Base-by-base conservation (phyloP, 2,888 invertebrate genomes). In the Eupeodes latifasciatus region DNA sequence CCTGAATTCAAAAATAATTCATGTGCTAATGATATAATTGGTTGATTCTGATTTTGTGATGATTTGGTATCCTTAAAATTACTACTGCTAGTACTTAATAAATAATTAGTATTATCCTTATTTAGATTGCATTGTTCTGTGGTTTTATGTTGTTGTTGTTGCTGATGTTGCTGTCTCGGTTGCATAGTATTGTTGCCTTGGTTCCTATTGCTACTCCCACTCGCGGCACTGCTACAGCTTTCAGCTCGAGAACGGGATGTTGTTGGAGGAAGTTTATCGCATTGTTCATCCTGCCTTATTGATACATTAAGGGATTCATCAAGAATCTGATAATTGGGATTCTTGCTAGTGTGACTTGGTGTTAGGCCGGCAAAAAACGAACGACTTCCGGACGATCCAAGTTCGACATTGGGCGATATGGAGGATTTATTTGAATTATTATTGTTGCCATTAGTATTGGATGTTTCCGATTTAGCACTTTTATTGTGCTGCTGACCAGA, bases 241-340 rank as follows among this genome's bases (percentile, higher is more conserved):
- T 44, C 78, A 75, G 57, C 82, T 75, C 71, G 67, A 64, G 61
- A n/a, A 69, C 83, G 74, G 12, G 64, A 44, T 2, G 40, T 44
- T 36, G 19, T 27, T 82, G 19, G 34, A 3, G 64, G 40, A 19
- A 16, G 57, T 53, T 53, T 67, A 51, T 81, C 53, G 7, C 19
- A 12, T 77, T 61, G 76, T 61, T 88, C 77, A 51, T 85, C 75
- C 53, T 74, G 89, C 55, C 83, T 81, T 16, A 78, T 90, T 51
- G 89, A 89, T 61, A 61, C 74, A 84, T 90, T 91, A 0, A 90
- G 81, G 5, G 92, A 90, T 80, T 92, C 92, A 62, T 93, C 91
- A 14, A 93, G 90, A 74, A 91, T 85, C 76, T 91, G 91, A 71
- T 93, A 93, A 79, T 92, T 92, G 36, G 93, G 92, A 90, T 93